Base-by-base conservation (phyloP, 2,888 invertebrate genomes). In the Rhogogaster chlorosoma region DNA sequence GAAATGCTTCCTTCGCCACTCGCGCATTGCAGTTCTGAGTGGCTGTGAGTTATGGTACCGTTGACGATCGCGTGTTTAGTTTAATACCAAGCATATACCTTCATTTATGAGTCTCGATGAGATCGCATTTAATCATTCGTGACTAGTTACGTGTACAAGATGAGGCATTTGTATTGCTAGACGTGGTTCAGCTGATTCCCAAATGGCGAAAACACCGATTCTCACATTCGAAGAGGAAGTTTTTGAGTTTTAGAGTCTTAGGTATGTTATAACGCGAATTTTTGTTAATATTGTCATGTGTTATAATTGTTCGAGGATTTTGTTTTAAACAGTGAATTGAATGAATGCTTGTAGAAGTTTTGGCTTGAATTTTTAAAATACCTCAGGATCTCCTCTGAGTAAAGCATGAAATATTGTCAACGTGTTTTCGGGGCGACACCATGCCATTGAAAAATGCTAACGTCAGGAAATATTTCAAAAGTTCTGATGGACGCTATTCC, bases 401-500 rank as follows among this genome's bases (percentile, higher is more conserved):
- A n/a, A 53, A 32, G 53, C 32, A 32, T 77, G 29, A 77, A 6
- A 53, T 77, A 53, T 53, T 53, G 53, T 53, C 6, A 53, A 29
- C 32, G 78, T 61, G 18, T 57, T 78, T 36, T 9, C 78, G 12
- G 61, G 22, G 49, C 42, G 42, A 49, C 53, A 49, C 12, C 2
- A 29, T n/a, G 12, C 49, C 22, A 32, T 38, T 49, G 49, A 53
- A 78, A 36, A 78, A 78, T 78, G 78, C 36, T 45, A n/a, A 61
- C 57, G 61, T 78, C 49, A 67, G 36, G 12, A 36, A 53, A 36
- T 57, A 36, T 57, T 61, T 57, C 36, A 22, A 57, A 80, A 80
- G 57, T 80, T 80, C 38, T 61, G 80, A 61, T 57, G 57, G 80
- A 61, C 61, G 61, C 22, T 80, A 61, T 57, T 36, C 15, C 61